These are phyloP conservation scores for Tolmerus cingulatus DNA, from an alignment of 2,888 invertebrate genomes.

Conservation along the genomic window DNA sequence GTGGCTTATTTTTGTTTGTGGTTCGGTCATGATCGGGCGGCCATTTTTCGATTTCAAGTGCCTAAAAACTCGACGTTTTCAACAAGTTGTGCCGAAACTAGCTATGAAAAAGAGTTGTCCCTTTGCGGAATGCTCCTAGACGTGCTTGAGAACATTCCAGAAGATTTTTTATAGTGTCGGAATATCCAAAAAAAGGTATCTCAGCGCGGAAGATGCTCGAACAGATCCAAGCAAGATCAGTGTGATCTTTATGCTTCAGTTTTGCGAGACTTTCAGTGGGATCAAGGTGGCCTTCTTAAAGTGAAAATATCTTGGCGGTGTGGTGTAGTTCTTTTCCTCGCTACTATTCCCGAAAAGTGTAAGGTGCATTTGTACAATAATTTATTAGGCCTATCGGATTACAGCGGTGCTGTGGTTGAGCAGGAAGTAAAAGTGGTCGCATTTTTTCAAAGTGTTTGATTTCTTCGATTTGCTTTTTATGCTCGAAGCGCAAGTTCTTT, in stretches of 20 bases:
- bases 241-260: not conserved
- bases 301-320: not conserved
- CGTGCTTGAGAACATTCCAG: not conserved
- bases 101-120: not conserved
- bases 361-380: not conserved
- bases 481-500: constrained; percentile 18
- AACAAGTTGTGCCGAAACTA: not conserved
- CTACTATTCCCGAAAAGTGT: not conserved
- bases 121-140: not conserved
- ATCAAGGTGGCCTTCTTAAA: not conserved
- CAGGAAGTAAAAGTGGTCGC: constrained; percentile 36
- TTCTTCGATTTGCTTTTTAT: not conserved
- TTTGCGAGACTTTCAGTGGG: not conserved
- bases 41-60: constrained; percentile 40
- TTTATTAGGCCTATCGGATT: not conserved
- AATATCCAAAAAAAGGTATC: not conserved
- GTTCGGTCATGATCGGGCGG: constrained; percentile 44
- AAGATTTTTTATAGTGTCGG: not conserved
- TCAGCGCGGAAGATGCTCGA: not conserved
- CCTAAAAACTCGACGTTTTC: not conserved
- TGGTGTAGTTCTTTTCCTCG: not conserved
- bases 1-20: constrained; percentile 43
- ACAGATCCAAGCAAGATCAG: not conserved
- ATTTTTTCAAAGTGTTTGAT: not conserved
- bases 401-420: not conserved